Base-by-base conservation (phyloP, 2,888 invertebrate species). In the Plagodis pulveraria region DNA sequence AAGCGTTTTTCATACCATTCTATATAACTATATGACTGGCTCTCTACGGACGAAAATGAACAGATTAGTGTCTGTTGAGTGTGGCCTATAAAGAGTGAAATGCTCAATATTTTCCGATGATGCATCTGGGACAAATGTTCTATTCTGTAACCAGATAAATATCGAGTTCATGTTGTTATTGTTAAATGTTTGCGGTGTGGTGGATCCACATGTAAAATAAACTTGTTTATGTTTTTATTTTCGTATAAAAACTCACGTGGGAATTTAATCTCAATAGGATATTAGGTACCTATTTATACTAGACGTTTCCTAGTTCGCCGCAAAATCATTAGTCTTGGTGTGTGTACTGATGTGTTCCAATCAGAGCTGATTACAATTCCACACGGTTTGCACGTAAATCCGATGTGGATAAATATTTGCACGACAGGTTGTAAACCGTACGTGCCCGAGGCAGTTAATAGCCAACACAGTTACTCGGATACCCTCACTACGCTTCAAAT, bases 331-430 rank as follows among this genome's bases (percentile, higher is more conserved):
- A 60, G 56, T 46, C 45, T 49, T 48, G 60, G 68, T 64, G 53
- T 66, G 65, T 67, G 69, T 62, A 67, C 63, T 65, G 55, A 54
- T 67, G 63, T 50, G 71, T 72, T 76, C 81, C 84, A 89, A 89
- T 89, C 90, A 89, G 80, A 83, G 80, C 84, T 85, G 87, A 88
- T 91, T 90, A 91, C 87, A 72, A 91, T 90, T 89, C 89, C 78
- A 78, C 70, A 76, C 81, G 84, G 84, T 85, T 82, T 83, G 84
- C 87, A 86, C 87, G 89, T 89, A 86, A 91, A 89, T 87, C 86
- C 86, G 78, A 85, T 84, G 87, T 83, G 85, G 85, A 88, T 89
- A 91, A 91, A 91, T 91, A 90, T 91, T 91, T 91, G 87, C 87
- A 83, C 86, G 90, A 87, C 90, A 87, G 89, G 87, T 84, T 86